Base-by-base conservation (phyloP, 2,888 invertebrate species). In the Pterobdella sp. region DNA sequence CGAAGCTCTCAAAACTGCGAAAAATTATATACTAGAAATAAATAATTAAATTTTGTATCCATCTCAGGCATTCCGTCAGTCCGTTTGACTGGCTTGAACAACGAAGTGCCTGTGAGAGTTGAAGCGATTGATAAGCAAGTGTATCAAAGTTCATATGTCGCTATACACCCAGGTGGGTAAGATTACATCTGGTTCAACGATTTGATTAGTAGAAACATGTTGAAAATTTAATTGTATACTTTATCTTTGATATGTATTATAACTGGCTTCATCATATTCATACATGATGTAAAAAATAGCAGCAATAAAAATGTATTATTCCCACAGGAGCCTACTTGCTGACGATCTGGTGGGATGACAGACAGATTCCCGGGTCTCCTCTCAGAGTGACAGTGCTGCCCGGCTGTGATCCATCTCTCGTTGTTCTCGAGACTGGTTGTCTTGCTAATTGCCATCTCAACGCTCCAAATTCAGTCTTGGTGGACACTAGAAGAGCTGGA, bases 401-500 rank as follows among this genome's bases (percentile, higher is more conserved):
- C 34, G 78, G 79, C 1, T 80, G 81, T 76, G 81, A 83, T 71
- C 84, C 85, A 18, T 81, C 82, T 76, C 81, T 81, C 73, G 85
- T 86, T 18, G 78, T 93, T 0, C 94, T 95, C 80, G 92, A 93
- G 0, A 95, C 95, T 14, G 94, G 95, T 79, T 95, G 96, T 0
- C 86, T 98, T 56, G 89, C 92, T 29, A 91, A 92, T 79, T 97
- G 96, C 63, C 91, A 95, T 72, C 91, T 97, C 26, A 95, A 95
- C 22, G 89, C 93, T 77, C 95, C 96, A 83, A 92, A 96, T 77
- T 89, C 94, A 80, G 93, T 95, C 66, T 93, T 94, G 87, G 96
- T 99, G 78, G 97, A 99, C 85, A 97, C 97, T 0, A 87, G 97
- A 74, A 88, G 94, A 79, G 97, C 97, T 35, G 97, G 95, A 63